Percentiles rank a stretch among this genome's conserved stretches.
These are phyloP conservation scores for Eurytoma adleriae DNA, from an alignment of 2,888 invertebrate genomes.

Conservation along the genomic window DNA sequence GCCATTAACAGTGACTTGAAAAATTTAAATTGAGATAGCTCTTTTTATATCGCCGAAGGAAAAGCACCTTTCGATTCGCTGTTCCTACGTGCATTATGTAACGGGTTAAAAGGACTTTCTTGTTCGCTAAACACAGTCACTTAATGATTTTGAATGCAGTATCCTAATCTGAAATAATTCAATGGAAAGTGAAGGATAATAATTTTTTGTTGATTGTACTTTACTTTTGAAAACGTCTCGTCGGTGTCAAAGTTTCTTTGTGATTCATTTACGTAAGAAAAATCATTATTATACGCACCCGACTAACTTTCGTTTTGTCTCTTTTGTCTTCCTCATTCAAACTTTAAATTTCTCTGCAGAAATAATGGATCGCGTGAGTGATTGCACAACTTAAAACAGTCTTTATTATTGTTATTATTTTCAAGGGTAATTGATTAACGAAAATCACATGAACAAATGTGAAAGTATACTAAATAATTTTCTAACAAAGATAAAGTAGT, in stretches of 20 bases:
- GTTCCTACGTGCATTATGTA: neutral
- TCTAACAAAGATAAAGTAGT: too few species aligned
- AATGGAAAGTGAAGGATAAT: neutral
- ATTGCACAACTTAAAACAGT: too few species aligned
- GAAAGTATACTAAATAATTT: too few species aligned
- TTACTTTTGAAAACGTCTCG: neutral
- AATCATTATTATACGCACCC: conserved; percentile 11
- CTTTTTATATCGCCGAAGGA: neutral
- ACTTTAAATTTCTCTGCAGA: too few species aligned
- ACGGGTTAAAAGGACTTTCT: conserved; percentile 29
- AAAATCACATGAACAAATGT: too few species aligned
- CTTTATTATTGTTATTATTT: too few species aligned
- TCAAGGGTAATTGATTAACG: too few species aligned
- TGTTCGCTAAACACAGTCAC: neutral
- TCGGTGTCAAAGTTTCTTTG: conserved; percentile 16
- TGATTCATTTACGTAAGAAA: conserved; percentile 32
- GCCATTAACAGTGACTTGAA: neutral
- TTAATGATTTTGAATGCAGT: neutral
- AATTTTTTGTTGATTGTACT: neutral
- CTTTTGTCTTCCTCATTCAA: too few species aligned
- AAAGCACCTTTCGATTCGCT: neutral
- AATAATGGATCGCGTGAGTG: too few species aligned
- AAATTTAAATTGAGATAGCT: too few species aligned
- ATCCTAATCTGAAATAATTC: neutral
- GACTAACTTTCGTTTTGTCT: too few species aligned